These are phyloP conservation scores for Mylabris phalerata DNA, from an alignment of 1,140 invertebrate species.

Conservation along the genomic window DNA sequence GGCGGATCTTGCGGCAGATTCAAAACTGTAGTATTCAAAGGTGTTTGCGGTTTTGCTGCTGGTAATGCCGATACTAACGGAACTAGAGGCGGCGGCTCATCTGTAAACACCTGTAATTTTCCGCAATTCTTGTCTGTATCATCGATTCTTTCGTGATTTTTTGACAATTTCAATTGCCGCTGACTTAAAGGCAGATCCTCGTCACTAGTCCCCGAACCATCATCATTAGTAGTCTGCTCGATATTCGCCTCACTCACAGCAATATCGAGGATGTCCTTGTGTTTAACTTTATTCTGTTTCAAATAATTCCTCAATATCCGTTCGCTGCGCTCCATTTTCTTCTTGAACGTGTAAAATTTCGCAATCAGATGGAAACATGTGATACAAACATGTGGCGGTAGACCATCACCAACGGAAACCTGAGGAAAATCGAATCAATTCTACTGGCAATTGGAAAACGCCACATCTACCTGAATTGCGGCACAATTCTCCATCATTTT, in stretches of 20 bases:
- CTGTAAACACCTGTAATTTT: constrained; percentile 4
- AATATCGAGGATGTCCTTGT: constrained; percentile 17
- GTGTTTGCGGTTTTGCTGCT: not conserved
- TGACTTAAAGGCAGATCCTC: constrained; percentile 22
- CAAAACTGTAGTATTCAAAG: too few species aligned
- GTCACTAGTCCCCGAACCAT: constrained; percentile 8
- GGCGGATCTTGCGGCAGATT: constrained; percentile 25
- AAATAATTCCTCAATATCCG: constrained; percentile 17
- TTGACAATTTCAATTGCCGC: not conserved
- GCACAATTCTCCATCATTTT: constrained; percentile 30
- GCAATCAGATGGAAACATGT: constrained; percentile 28
- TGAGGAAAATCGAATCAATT: constrained; percentile 12
- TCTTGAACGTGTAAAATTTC: constrained; percentile 30
- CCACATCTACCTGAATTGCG: constrained; percentile 22
- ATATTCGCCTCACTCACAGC: constrained; percentile 16
- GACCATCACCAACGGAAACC: constrained; percentile 26
- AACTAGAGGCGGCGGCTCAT: constrained; percentile 29
- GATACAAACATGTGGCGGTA: constrained; percentile 27
- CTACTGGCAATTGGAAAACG: not conserved
- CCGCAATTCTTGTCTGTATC: not conserved
- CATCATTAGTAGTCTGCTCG: constrained; percentile 2
- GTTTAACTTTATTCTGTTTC: constrained; percentile 18
- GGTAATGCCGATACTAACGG: constrained; percentile 18
- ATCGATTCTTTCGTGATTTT: not conserved
- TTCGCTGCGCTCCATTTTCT: constrained; percentile 27